Base-by-base conservation (phyloP, 2,797 vertebrate genomes). In the Lemur catta region DNA sequence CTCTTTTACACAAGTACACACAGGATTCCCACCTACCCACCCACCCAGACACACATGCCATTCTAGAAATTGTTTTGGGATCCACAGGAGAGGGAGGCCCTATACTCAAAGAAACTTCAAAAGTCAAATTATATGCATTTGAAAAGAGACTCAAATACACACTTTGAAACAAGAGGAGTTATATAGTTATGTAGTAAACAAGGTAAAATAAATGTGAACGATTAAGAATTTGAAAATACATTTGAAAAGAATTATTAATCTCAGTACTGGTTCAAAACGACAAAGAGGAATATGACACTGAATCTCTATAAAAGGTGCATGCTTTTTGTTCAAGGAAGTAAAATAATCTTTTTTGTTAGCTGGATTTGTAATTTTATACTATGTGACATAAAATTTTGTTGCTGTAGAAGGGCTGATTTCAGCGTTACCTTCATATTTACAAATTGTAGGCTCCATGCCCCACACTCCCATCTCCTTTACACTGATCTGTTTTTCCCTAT, bases 181-280 rank as follows among this genome's bases (percentile, higher is more conserved):
- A 94, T 43, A 76, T 1, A 89, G 61, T 69, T 69, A 69, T 38
- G 38, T 11, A 65, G 33, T 65, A 65, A 38, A 69, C 20, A 76
- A 91, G 46, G 38, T 65, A 46, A 80, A 63, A 59, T 75, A 67
- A 92, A 81, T 75, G 84, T 43, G 18, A 92, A 81, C 81, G 69
- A 85, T 61, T 38, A 65, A 57, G 41, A 81, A 84, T 84, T 18
- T 81, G 86, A 69, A 85, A 93, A 79, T 41, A 69, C 1, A 57
- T 26, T 74, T 75, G 59, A 43, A 59, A 80, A 96, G 61, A 92
- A 91, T 57, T 28, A 92, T 89, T 95, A 30, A 65, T 81, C 59
- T 91, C 61, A 67, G 30, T 52, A 57, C 20, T 75, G 26, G 20
- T 30, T 96, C 69, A 89, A 52, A 95, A 91, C 76, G 85, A 90